Evolutionary conservation across 2,113 vertebrate species (phyloP).

Genomic region (Chiloscyllium plagiosum): DNA sequence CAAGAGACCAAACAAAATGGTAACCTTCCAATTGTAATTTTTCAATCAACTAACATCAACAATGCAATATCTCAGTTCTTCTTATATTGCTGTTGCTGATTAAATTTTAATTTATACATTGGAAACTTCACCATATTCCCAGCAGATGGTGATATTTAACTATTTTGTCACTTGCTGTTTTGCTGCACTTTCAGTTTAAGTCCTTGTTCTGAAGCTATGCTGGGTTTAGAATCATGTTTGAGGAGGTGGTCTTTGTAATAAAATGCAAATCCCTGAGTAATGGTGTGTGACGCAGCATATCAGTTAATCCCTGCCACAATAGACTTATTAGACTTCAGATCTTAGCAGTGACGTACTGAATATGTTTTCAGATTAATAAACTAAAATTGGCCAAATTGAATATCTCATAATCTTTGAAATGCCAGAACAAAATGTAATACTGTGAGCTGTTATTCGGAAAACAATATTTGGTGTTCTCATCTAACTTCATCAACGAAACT

Average conservation of each 20-base stretch:
- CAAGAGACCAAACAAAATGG: too few relatives aligned
- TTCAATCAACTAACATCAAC: neutral
- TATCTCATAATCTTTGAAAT: neutral
- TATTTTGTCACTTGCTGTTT: neutral
- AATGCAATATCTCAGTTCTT: neutral
- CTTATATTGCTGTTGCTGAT: neutral
- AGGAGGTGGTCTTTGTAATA: neutral
- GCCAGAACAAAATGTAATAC: neutral
- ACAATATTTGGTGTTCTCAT: neutral
- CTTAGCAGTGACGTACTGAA: neutral
- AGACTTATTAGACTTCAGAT: neutral
- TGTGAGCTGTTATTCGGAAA: neutral
- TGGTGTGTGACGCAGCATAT: neutral
- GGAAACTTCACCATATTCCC: neutral
- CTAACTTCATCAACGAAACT: neutral
- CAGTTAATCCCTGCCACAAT: neutral
- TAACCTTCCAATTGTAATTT: neutral
- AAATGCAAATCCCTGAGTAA: neutral
- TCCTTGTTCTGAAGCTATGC: neutral
- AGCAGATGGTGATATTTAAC: neutral
- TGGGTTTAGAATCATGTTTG: neutral
- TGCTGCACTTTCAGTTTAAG: neutral
- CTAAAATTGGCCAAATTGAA: neutral
- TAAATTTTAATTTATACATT: neutral
- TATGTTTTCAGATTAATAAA: conserved; percentile 7